Base-by-base conservation (phyloP, 2,113 vertebrate genomes). In the Nymphicus hollandicus region DNA sequence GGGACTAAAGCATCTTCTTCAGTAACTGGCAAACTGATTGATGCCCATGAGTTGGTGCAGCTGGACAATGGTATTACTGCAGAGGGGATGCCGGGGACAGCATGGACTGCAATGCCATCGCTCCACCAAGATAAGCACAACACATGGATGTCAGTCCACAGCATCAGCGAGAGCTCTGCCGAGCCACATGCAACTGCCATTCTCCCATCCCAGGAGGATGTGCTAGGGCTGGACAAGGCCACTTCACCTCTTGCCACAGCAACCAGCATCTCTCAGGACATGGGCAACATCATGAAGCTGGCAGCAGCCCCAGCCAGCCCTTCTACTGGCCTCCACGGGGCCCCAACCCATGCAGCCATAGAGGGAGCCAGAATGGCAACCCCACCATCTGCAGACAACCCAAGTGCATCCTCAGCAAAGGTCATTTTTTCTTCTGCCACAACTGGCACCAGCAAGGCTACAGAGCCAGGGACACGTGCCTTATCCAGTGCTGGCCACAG, bases 121-220 rank as follows among this genome's bases (percentile, higher is more conserved):
- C 37, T 89, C 2, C 41, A 33, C 27, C 58, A 43, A 47, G 55
- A 63, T 0, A 4, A 70, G 35, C 60, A 22, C 60, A 70, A 64
- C 46, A 19, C 43, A 20, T 52, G 25, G 4, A 52, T 3, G 0
- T 46, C 53, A 14, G 6, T 10, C 11, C 7, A 15, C 49, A 72
- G 58, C 29, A 44, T 8, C 27, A 72, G 52, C 53, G 58, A 89
- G 76, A 82, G 19, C 46, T 83, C 88, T 83, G 31, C 43, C 35
- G 79, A 77, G 37, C n/a, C 49, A 13, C 41, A 0, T 0, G 0
- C 9, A 23, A 4, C 28, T 0, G 1, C 80, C 2, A 0, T 5
- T 23, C 55, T 53, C 28, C 68, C 3, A 1, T 77, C 53, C 53
- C 92, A 50, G 27, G 24, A 90, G 31, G 25, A 25, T 17, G 23